Conservation (phyloP, 1,140 invertebrate species). For the Caenorhabditis brenneri region DNA sequence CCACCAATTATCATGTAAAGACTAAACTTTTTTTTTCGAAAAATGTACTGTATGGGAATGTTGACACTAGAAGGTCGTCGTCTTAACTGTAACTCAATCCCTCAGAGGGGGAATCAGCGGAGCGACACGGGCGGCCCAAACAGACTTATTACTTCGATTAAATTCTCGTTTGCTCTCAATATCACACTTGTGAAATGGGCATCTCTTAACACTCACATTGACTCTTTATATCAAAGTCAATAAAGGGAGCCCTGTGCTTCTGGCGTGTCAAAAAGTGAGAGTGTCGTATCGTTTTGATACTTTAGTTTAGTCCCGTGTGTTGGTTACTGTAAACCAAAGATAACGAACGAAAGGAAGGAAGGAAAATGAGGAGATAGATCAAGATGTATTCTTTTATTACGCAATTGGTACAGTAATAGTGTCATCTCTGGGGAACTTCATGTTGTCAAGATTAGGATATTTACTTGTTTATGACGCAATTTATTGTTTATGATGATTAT, state of each 20-base stretch:
- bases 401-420: slow-evolving; percentile 4
- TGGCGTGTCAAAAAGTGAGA: background rate
- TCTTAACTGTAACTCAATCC: background rate
- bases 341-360: too few species aligned
- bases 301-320: too few species aligned
- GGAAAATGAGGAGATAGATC: background rate
- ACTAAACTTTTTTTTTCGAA: too few species aligned
- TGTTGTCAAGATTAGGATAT: background rate
- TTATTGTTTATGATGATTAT: background rate
- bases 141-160: background rate
- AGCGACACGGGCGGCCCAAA: slow-evolving; percentile 7
- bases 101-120: background rate
- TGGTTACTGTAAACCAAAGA: too few species aligned
- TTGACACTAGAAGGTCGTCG: too few species aligned
- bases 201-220: slow-evolving; percentile 34
- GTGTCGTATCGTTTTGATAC: background rate
- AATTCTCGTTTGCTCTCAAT: background rate
- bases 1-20: too few species aligned
- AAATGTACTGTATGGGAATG: too few species aligned
- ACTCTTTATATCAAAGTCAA: slow-evolving; percentile 4
- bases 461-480: slow-evolving; percentile 8
- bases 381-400: background rate
- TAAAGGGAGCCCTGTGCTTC: background rate
- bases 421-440: slow-evolving; percentile 16
- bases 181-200: slow-evolving; percentile 33